Base-by-base conservation (phyloP, 1,140 invertebrate species). In the Neodiprion lecontei region DNA sequence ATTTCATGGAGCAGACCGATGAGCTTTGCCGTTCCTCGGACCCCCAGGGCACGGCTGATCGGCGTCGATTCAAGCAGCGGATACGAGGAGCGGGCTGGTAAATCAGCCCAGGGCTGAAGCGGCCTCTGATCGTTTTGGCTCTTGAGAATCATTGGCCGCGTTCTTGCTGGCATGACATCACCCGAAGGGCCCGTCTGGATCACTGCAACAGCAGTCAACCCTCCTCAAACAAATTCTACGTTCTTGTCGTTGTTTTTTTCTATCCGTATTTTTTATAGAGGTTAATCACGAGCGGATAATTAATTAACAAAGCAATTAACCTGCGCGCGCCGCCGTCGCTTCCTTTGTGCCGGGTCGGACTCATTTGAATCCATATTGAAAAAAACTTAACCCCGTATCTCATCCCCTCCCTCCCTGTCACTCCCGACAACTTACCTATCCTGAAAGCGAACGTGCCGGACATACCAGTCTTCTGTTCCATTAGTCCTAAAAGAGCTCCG, bases 291-390 rank as follows among this genome's bases (percentile, higher is more conserved):
- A 17, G 7, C 53, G 11, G 53, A 61, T 61, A 61, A 61, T 61
- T 61, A 61, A 61, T 61, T 61, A 61, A 61, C 53, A 9, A 61
- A 61, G 53, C 53, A 61, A 61, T 61, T 61, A 61, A 61, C 53
- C 53, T 17, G 53, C 53, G 53, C 53, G n/a, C 53, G 53, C 11
- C 53, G 53, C n/a, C 53, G 53, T 17, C 53, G 53, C 53, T 61
- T 12, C 53, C 53, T 61, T 61, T 61, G 53, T 61, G 53, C n/a
- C 8, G 11, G 53, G 53, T 61, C 53, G n/a, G 53, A 11, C 53
- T 61, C 53, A 61, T 61, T 61, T 61, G 53, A 61, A 61, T 61
- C 53, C 53, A 61, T 61, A 61, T 61, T 61, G 53, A 61, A 61
- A 40, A 40, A 61, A 61, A 61, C 53, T 12, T 61, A 61, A 61